Percentiles rank a stretch among this genome's conserved stretches.
Evolutionary conservation across 2,797 vertebrate species (phyloP).

Genomic region (Enteromius anoplus): DNA sequence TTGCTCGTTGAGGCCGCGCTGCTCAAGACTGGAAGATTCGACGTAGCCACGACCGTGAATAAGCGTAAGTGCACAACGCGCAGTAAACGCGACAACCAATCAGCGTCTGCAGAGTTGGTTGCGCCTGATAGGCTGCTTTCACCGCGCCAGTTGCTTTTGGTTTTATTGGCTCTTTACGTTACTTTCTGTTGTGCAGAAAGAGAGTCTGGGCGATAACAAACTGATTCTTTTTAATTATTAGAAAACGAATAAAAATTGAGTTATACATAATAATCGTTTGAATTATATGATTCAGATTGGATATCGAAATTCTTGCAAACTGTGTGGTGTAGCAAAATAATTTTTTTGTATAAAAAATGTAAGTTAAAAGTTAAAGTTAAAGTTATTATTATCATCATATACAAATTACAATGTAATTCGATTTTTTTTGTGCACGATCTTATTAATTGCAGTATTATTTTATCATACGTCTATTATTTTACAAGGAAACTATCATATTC

Average conservation of each 20-base stretch:
- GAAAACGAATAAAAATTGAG: not conserved
- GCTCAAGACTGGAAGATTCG: not conserved
- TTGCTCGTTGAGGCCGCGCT: conserved; percentile 26
- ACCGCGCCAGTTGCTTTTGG: not conserved
- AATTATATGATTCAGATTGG: not conserved
- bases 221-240: not conserved
- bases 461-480: not conserved
- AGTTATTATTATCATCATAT: not conserved
- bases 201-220: too few species aligned
- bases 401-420: not conserved
- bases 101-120: conserved; percentile 74
- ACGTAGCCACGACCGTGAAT: conserved; percentile 68
- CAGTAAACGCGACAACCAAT: conserved; percentile 68
- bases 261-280: not conserved
- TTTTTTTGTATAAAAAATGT: too few species aligned
- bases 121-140: conserved; percentile 69
- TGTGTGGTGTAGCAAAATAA: not conserved
- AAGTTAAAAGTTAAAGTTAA: too few species aligned
- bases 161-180: not conserved
- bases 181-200: not conserved
- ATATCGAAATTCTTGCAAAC: not conserved
- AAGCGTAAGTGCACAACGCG: conserved; percentile 1
- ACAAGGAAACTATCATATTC: not conserved
- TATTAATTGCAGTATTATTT: not conserved
- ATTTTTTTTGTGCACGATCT: not conserved